Evolutionary conservation across 1,140 invertebrate genomes (phyloP).

Genomic region (Ceratosolen fusciceps): DNA sequence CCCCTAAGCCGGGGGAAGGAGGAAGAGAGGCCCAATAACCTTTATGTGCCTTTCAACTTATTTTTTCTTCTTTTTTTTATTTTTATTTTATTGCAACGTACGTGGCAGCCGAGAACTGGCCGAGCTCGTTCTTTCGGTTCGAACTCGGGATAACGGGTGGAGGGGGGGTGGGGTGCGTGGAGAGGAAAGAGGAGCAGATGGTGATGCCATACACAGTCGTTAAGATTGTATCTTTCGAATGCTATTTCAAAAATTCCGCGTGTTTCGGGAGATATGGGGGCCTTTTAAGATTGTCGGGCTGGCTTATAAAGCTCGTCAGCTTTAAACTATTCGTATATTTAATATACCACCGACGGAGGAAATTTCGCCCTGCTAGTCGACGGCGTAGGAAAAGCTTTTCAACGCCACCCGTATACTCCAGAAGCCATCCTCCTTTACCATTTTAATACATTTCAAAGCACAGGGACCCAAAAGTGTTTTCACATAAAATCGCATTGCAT

Average conservation of each 20-base stretch:
- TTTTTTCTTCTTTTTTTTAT: neutral
- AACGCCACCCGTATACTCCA: too few species aligned
- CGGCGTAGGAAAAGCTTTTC: too few species aligned
- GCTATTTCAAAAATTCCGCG: neutral
- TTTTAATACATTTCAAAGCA: too few species aligned
- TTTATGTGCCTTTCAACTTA: neutral
- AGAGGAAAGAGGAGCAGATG: too few species aligned
- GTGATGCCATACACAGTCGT: neutral
- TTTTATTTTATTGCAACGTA: neutral
- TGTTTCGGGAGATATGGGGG: neutral
- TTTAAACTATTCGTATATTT: too few species aligned
- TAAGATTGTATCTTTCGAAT: neutral
- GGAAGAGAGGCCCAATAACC: neutral
- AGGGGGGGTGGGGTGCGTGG: too few species aligned
- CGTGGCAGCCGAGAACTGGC: neutral
- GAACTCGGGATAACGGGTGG: neutral
- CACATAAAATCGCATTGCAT: too few species aligned
- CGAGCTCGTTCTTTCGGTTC: neutral
- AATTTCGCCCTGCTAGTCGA: too few species aligned
- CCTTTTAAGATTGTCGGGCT: neutral
- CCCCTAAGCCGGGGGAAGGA: neutral
- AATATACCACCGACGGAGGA: too few species aligned
- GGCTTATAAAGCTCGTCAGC: neutral
- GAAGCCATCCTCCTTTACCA: too few species aligned
- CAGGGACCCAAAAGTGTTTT: too few species aligned